Base-by-base conservation (phyloP, 1,140 invertebrate genomes). In the Brachionus angularis region DNA sequence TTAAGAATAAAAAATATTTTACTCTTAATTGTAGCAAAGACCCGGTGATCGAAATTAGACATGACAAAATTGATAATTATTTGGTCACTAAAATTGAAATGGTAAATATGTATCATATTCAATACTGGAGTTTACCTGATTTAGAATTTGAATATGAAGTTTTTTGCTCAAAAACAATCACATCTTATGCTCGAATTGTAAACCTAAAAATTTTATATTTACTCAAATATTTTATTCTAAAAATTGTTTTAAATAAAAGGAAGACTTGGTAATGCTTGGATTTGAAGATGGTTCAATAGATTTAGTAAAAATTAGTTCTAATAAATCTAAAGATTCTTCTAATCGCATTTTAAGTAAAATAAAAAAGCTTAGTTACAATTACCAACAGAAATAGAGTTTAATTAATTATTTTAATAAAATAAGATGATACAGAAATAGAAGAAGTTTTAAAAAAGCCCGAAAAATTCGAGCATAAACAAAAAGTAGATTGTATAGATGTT, bases 41-140 rank as follows among this genome's bases (percentile, higher is more conserved):
- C 27, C 53, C 53, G 77, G 76, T 79, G 42, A 44, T 76, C 50
- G 74, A 77, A 3, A 76, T 81, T 39, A 73, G 61, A 16, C 78
- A 80, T 71, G 77, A 79, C 44, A 71, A 73, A n/a, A 70, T 62
- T 4, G 73, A 79, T 72, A 73, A 75, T 23, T 72, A 73, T 10
- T 73, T 81, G 44, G 72, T 78, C 29, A 79, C 78, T 1, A 7
- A 76, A 21, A 76, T 76, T 53, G 36, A 73, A 18, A 69, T 75
- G 18, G 75, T 76, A 46, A 74, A 75, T 12, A 62, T 76, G n/a
- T 75, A 72, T 21, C 53, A 74, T 23, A 75, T 81, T 42, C 77
- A 79, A 74, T 76, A 78, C 25, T 81, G 79, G 79, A 72, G 67
- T 33, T 73, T 81, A n/a, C 79, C 79, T 14, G 71, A 77, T 46